Evolutionary conservation across 2,888 invertebrate genomes (phyloP).

Genomic region (Leptogaster cylindrica): DNA sequence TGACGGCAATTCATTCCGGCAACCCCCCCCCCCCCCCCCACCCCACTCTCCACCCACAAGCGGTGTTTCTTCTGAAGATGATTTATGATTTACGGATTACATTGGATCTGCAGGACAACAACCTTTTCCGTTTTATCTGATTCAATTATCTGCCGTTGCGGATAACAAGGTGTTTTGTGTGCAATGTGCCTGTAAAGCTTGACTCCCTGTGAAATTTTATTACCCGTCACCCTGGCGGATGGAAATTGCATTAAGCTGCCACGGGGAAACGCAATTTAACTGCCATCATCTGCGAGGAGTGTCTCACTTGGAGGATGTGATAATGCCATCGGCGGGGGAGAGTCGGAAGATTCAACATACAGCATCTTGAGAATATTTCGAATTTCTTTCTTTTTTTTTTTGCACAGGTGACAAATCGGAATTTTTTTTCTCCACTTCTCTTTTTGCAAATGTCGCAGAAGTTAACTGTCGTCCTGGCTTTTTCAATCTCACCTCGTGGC

Average conservation of each 20-base stretch:
- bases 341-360: not conserved
- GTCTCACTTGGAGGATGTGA: not conserved
- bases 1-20: not conserved
- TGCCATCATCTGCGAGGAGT: not conserved
- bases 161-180: not conserved
- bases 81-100: not conserved
- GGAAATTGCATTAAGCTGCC: not conserved
- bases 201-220: conserved; percentile 4
- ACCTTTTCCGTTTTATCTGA: not conserved
- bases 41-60: not conserved
- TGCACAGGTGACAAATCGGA: conserved; percentile 1
- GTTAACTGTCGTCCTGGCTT: no score
- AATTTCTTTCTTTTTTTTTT: no score
- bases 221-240: not conserved
- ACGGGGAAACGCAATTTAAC: not conserved
- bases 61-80: not conserved
- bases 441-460: no score
- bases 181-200: not conserved
- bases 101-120: not conserved
- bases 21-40: not conserved
- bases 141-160: not conserved
- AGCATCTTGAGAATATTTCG: not conserved
- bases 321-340: no score
- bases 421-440: no score
- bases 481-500: no score